phyloP scores from a whole-genome alignment of 2,888 invertebrate genomes.

The Zhengitettix transpicula region DNA sequence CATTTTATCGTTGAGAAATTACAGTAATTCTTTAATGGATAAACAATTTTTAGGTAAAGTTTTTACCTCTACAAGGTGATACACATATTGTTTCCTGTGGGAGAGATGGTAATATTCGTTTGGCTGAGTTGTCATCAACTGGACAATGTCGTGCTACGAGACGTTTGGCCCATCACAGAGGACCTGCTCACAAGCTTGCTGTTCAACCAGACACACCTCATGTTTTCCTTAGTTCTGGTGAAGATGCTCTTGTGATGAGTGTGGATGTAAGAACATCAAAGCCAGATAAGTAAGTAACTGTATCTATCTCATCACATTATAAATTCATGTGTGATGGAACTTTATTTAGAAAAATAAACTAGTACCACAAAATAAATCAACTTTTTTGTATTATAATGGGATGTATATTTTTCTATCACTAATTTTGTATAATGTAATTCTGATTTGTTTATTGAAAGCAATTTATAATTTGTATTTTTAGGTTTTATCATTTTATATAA shows the following conservation, averaged over 20 bases:
- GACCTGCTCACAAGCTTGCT: conserved; percentile 73
- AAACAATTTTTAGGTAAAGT: conserved; percentile 42
- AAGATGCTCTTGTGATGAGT: conserved; percentile 67
- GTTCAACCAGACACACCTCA: conserved; percentile 59
- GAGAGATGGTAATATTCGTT: conserved; percentile 64
- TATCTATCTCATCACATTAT: too few species aligned
- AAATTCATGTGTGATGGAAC: not conserved
- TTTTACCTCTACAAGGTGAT: conserved; percentile 62
- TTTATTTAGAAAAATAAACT: too few species aligned
- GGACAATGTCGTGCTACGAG: conserved; percentile 35
- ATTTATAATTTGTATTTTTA: too few species aligned
- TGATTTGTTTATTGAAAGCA: too few species aligned
- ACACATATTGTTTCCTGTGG: conserved; percentile 76
- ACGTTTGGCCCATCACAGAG: conserved; percentile 50
- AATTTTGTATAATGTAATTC: too few species aligned
- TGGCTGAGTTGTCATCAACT: conserved; percentile 33
- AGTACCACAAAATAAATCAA: too few species aligned
- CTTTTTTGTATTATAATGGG: too few species aligned
- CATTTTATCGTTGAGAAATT: not conserved
- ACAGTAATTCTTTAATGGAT: conserved; percentile 5
- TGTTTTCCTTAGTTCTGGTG: conserved; percentile 62
- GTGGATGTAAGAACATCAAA: conserved; percentile 63
- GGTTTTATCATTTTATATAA: too few species aligned
- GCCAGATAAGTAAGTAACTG: conserved; percentile 43
- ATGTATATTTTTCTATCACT: too few species aligned